Evolutionary conservation across 2,888 invertebrate genomes (phyloP), one percentile per base, ranked within the genome.

Genomic region (Caradrina clavipalpis): DNA sequence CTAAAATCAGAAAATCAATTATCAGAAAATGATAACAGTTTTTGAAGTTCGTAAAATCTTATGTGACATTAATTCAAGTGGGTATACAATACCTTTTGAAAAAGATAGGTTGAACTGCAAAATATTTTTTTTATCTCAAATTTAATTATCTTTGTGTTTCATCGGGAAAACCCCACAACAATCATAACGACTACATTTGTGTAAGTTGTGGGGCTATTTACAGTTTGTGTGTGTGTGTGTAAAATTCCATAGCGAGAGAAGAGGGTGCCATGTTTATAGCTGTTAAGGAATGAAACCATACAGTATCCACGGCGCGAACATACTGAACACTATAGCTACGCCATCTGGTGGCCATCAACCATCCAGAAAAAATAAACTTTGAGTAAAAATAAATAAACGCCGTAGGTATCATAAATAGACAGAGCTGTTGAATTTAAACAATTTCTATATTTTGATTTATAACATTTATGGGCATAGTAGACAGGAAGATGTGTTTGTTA

Each of bases 311-410:
- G 88, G 88, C 86, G 87, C 87, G 87, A 91, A 89, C 78, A 73
- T 65, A 61, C 73, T 65, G 75, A 65, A 73, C 89, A 91, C 89
- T 89, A 89, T 89, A 90, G 88, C 86, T 82, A 81, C 92, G 92
- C 95, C 95, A 95, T 95, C 95, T 95, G 95, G 92, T 87, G 92
- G 89, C 92, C 90, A 94, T 95, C 95, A 94, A 92, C 87, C 89
- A 91, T 90, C 86, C 84, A 92, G 88, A 91, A 91, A 93, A 95
- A 95, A 95, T 92, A 95, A 95, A 95, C 94, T 90, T 88, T 88
- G 88, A 87, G 88, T 87, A 83, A 93, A 93, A 92, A 93, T 93
- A 95, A 95, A 95, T 94, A 95, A 93, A 91, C 86, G 85, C 79
- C 79, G 82, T 77, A 83, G 81, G 81, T 86, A 89, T 92, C 89